A percentile compares a stretch with the other conserved stretches of the same genome.
Conservation (phyloP, 2,113 vertebrate species). For the Psilopsiagon aurifrons region DNA sequence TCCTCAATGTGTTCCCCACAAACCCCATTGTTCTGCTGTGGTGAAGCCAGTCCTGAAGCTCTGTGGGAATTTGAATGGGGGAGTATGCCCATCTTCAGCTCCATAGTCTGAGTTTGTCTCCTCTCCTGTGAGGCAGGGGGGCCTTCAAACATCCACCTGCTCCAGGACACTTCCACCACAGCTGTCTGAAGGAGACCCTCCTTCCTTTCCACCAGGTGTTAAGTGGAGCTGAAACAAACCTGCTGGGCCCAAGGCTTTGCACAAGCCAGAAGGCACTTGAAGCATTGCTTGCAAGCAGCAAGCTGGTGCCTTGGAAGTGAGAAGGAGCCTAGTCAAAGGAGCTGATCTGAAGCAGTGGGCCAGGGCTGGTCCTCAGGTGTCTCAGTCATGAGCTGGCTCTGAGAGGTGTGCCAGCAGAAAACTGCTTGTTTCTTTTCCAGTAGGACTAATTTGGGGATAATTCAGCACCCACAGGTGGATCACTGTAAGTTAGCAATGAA, state of each 20-base stretch:
- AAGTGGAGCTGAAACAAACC: neutral
- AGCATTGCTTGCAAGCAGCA: neutral
- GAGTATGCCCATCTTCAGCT: neutral
- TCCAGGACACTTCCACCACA: neutral
- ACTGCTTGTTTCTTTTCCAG: neutral
- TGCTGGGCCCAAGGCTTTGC: neutral
- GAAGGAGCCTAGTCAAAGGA: neutral
- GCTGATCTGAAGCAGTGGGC: neutral
- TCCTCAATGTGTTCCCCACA: neutral
- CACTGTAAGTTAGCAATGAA: neutral
- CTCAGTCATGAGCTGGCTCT: neutral
- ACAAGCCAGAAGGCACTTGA: neutral
- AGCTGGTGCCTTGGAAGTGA: neutral
- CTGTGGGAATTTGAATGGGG: neutral
- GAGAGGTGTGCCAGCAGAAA: neutral
- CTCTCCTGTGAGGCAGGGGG: neutral
- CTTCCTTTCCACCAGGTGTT: neutral
- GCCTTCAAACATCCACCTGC: neutral
- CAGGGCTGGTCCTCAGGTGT: neutral
- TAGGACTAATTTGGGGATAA: neutral
- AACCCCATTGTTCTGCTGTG: neutral
- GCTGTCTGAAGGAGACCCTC: neutral
- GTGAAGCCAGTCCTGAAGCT: neutral
- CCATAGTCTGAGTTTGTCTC: neutral
- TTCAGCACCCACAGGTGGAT: neutral